Evolutionary conservation across 2,797 vertebrate species (phyloP), one percentile per base, ranked within the genome.

Genomic region (Furcifer pardalis): DNA sequence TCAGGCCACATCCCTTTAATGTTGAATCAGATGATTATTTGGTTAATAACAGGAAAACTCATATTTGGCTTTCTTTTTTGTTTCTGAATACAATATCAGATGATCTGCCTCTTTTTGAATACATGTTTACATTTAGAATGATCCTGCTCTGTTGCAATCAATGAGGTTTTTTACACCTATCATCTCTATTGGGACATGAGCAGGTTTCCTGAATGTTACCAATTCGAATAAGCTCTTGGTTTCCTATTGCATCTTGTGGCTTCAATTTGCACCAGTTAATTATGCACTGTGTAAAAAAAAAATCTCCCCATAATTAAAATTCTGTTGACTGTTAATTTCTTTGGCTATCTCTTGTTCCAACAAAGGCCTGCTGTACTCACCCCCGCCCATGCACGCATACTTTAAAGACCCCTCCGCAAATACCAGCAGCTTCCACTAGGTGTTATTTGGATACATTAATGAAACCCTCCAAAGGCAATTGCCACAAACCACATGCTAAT

Each of bases 251-350:
- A 86, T 65, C 13, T 63, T 77, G 44, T 56, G 60, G 59, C 66
- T 49, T 37, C 23, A 76, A 81, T 85, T 71, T 89, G 74, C 75
- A 81, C 78, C 80, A 56, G 52, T 87, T 89, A 88, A 85, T 87
- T 87, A 84, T 76, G 85, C 86, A 77, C 65, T 83, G 13, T 44
- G 35, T n/a, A 63, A 81, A 44, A 63, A 86, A 83, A 86, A 83
- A 60, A 37, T 87, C 89, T 74, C 74, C 77, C 32, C 69, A 63
- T 87, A 91, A 89, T 91, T 90, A 90, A 71, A 88, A 77, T 62
- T 82, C 52, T 82, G 83, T 72, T 77, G 89, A 85, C 78, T 87
- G 90, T 42, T 9, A 1, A 83, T 89, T 90, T 89, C 86, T 87
- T 78, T 77, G 75, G 85, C 40, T 68, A 79, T 44, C 25, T 30